Percentiles rank a stretch among this genome's conserved stretches.
Evolutionary conservation across 2,113 vertebrate species (phyloP).

Genomic region (Origma solitaria): DNA sequence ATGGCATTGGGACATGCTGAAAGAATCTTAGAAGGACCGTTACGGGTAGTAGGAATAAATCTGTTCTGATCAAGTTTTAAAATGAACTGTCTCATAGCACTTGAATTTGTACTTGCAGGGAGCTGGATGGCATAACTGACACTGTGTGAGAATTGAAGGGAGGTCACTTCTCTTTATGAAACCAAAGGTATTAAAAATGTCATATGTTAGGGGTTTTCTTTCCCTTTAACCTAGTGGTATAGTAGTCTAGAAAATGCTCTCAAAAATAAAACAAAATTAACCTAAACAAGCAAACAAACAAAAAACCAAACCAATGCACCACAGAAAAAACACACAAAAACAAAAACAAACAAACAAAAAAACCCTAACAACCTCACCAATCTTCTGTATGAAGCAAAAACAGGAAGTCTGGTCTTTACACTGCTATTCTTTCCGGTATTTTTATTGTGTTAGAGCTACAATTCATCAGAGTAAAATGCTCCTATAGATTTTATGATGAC

Average conservation of each 20-base stretch:
- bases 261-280: background rate
- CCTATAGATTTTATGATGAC: background rate
- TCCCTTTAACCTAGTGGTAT: background rate
- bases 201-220: fast-evolving
- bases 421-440: too few relatives aligned
- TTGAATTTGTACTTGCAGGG: background rate
- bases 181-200: background rate
- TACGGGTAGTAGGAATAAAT: background rate
- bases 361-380: background rate
- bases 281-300: too few relatives aligned
- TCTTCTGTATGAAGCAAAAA: fast-evolving
- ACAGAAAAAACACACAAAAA: background rate
- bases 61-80: background rate
- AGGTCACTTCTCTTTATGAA: background rate
- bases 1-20: background rate
- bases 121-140: background rate
- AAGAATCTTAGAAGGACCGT: background rate
- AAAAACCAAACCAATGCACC: too few relatives aligned
- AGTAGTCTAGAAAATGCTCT: background rate
- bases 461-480: background rate
- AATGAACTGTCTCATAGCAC: background rate
- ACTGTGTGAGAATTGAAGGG: background rate
- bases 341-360: background rate
- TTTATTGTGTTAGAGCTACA: background rate
- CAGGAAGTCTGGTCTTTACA: background rate